Percentiles rank a stretch among this genome's conserved stretches.
phyloP scores from a whole-genome alignment of 2,113 vertebrate genomes.

The Rhinoderma darwinii region DNA sequence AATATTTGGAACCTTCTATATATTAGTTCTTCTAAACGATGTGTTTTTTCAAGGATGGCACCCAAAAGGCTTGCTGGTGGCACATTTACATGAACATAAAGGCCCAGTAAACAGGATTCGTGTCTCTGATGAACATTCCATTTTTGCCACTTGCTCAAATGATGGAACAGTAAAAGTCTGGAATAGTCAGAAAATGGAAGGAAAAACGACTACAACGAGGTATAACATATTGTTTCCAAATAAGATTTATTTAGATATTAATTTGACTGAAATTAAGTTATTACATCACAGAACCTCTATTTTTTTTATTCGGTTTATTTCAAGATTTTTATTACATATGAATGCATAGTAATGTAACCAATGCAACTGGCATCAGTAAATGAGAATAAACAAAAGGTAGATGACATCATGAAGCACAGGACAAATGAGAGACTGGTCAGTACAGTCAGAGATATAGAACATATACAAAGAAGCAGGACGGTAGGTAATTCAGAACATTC shows the following conservation, averaged over 20 bases:
- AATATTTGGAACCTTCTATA: neutral
- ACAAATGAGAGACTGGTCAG: too few relatives aligned
- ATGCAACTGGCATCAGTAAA: too few relatives aligned
- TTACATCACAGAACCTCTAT: neutral
- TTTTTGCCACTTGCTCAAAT: conserved; percentile 96
- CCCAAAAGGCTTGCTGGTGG: conserved; percentile 92
- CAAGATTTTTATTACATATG: too few relatives aligned
- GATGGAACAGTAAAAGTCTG: conserved; percentile 97
- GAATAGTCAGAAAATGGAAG: conserved; percentile 99
- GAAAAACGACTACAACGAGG: conserved; percentile 97
- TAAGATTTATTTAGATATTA: neutral
- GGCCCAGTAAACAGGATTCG: conserved; percentile 91
- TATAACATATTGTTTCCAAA: conserved; percentile 61
- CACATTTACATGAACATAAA: conserved; percentile 97
- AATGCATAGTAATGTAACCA: too few relatives aligned
- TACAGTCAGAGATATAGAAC: too few relatives aligned
- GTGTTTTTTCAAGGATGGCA: conserved; percentile 83
- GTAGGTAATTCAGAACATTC: too few relatives aligned
- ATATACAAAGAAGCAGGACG: too few relatives aligned
- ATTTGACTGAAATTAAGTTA: neutral
- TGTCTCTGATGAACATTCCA: conserved; percentile 94
- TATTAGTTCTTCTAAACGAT: neutral
- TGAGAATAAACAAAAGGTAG: too few relatives aligned
- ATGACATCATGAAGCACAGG: too few relatives aligned
- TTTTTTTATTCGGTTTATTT: too few relatives aligned